Conservation (phyloP, 2,113 vertebrate species). For the Elephantulus edwardii region DNA sequence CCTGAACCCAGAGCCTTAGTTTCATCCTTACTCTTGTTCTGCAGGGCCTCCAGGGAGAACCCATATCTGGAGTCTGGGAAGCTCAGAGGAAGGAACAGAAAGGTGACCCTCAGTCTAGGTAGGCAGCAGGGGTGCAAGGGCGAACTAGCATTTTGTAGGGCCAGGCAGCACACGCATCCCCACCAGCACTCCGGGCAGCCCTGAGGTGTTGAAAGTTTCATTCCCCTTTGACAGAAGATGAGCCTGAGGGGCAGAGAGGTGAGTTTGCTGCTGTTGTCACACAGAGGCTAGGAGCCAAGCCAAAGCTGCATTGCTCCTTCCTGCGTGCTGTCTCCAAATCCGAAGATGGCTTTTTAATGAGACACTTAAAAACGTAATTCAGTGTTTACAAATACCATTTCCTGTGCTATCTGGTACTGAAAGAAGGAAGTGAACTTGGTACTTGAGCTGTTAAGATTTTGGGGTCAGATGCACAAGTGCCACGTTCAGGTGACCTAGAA, state of each 20-base stretch:
- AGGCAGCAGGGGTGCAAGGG: background rate
- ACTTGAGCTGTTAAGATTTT: conserved; percentile 76
- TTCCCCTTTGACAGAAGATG: background rate
- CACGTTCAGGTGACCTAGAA: conserved; percentile 84
- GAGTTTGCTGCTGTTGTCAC: too few relatives aligned
- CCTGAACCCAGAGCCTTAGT: background rate
- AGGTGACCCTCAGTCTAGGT: background rate
- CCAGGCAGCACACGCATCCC: rapidly evolving
- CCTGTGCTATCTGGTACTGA: conserved; percentile 77
- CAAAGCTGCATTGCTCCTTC: rapidly evolving
- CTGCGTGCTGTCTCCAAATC: background rate
- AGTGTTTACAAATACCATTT: conserved; percentile 69
- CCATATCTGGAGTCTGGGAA: background rate
- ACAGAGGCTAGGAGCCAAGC: background rate
- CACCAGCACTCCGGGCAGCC: background rate
- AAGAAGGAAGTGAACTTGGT: conserved; percentile 71
- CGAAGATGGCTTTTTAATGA: background rate
- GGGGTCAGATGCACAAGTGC: conserved; percentile 79
- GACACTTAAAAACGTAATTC: conserved; percentile 69
- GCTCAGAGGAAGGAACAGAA: background rate
- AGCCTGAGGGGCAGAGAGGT: background rate
- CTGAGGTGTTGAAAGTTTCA: background rate
- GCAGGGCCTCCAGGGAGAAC: background rate
- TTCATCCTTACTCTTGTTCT: background rate
- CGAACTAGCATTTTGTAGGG: background rate